phyloP scores from a whole-genome alignment of 1,140 invertebrate species.

The Diorhabda sublineata region DNA sequence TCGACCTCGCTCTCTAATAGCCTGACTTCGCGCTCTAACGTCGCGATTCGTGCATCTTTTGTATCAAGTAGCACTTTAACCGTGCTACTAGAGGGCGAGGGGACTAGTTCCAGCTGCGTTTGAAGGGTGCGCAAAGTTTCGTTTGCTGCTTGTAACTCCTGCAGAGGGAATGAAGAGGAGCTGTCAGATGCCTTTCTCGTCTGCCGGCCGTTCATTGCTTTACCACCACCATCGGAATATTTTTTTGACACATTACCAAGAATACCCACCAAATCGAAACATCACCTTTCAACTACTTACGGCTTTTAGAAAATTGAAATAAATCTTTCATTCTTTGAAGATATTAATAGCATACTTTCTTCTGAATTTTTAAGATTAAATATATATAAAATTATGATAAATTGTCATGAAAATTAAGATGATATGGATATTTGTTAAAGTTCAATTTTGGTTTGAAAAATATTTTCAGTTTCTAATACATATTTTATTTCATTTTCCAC shows the following conservation, averaged over 20 bases:
- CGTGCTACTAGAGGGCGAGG: conserved; percentile 64
- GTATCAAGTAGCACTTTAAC: conserved; percentile 74
- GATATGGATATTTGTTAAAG: no score
- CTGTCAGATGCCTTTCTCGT: conserved; percentile 25
- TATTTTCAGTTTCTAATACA: no score
- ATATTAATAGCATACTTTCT: background rate
- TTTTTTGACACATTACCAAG: conserved; percentile 37
- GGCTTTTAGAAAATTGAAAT: background rate
- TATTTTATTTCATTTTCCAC: no score
- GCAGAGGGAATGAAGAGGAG: conserved; percentile 43
- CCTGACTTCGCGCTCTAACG: conserved; percentile 76
- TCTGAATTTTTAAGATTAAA: no score
- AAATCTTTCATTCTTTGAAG: background rate
- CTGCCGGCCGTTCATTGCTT: conserved; percentile 34
- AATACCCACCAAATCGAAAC: conserved; percentile 23
- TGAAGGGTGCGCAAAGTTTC: conserved; percentile 74
- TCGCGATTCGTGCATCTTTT: conserved; percentile 79
- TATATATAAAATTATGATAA: no score
- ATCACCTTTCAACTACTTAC: conserved; percentile 3
- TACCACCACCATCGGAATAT: conserved; percentile 34
- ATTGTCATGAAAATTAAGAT: no score
- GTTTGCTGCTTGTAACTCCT: conserved; percentile 78
- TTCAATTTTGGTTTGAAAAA: no score
- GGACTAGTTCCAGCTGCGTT: conserved; percentile 70
- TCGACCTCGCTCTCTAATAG: conserved; percentile 68